Conservation (phyloP, 2,113 vertebrate genomes). For the Percina caprodes region DNA sequence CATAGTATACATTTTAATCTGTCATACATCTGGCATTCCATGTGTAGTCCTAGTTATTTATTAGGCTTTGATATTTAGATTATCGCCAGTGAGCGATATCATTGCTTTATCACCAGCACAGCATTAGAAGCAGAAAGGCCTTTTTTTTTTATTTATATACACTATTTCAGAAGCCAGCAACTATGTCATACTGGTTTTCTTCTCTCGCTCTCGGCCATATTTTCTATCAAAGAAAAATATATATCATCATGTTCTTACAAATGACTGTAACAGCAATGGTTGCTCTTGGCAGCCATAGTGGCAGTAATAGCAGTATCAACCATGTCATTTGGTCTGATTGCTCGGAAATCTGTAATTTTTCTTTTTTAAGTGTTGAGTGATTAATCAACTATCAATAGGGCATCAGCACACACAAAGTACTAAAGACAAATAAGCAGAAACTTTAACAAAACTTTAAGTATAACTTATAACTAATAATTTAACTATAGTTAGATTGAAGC, state of each 20-base stretch:
- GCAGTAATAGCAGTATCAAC: slow-evolving; percentile 28
- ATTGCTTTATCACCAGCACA: slow-evolving; percentile 16
- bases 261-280: slow-evolving; percentile 40
- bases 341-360: not conserved
- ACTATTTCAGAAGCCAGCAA: slow-evolving; percentile 3
- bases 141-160: not conserved
- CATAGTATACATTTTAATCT: slow-evolving; percentile 42
- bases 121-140: not conserved
- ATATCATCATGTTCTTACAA: slow-evolving; percentile 35
- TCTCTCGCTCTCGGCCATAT: not conserved
- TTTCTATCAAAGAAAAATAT: not conserved
- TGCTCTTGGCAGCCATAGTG: slow-evolving; percentile 43
- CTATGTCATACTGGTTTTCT: not conserved
- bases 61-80: slow-evolving; percentile 32
- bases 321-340: slow-evolving; percentile 55
- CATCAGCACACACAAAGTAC: not conserved
- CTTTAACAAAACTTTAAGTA: not conserved
- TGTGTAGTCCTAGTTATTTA: slow-evolving; percentile 31
- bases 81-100: slow-evolving; percentile 23
- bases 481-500: not conserved
- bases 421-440: slow-evolving; percentile 11
- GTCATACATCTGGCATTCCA: slow-evolving; percentile 47
- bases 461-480: not conserved
- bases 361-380: not conserved
- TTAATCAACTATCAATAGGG: slow-evolving; percentile 18